A percentile compares a stretch with the other conserved stretches of the same genome.
phyloP scores from a whole-genome alignment of 1,140 invertebrate genomes.

The Nymphalis io region DNA sequence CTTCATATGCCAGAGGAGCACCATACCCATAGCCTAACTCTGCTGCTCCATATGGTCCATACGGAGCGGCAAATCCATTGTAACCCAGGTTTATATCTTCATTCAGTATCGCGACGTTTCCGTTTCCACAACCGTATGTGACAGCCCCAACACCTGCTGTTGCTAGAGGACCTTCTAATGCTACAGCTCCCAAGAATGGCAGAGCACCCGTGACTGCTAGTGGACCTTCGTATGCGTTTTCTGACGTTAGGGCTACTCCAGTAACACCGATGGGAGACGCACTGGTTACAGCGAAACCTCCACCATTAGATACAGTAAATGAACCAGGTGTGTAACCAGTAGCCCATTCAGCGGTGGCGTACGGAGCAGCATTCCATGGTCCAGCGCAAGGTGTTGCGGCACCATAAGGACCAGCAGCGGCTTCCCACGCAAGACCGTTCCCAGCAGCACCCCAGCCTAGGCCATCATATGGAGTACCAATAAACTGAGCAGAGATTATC shows the following conservation, averaged over 20 bases:
- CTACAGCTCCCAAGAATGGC: constrained; percentile 30
- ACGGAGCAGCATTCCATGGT: constrained; percentile 23
- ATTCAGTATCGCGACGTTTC: constrained; percentile 26
- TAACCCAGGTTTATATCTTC: constrained; percentile 15
- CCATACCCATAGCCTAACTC: constrained; percentile 45
- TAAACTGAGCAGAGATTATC: constrained; percentile 31
- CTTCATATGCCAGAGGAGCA: constrained; percentile 6
- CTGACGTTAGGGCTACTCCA: constrained; percentile 48
- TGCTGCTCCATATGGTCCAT: constrained; percentile 43
- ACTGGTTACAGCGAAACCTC: constrained; percentile 45
- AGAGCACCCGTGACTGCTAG: constrained; percentile 23
- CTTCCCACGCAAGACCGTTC: constrained; percentile 4
- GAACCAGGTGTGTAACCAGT: constrained; percentile 8
- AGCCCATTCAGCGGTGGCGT: constrained; percentile 15
- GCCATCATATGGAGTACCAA: constrained; percentile 13
- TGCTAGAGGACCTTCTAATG: constrained; percentile 25
- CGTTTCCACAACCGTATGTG: constrained; percentile 23
- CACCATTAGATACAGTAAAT: constrained; percentile 36
- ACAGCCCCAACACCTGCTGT: constrained; percentile 19
- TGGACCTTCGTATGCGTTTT: constrained; percentile 50
- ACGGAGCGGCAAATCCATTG: neutral
- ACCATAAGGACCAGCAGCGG: neutral
- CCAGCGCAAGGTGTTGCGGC: neutral
- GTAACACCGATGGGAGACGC: constrained; percentile 42
- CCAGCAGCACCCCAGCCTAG: neutral